phyloP scores from a whole-genome alignment of 2,888 invertebrate genomes.

The Plagodis dolabraria region DNA sequence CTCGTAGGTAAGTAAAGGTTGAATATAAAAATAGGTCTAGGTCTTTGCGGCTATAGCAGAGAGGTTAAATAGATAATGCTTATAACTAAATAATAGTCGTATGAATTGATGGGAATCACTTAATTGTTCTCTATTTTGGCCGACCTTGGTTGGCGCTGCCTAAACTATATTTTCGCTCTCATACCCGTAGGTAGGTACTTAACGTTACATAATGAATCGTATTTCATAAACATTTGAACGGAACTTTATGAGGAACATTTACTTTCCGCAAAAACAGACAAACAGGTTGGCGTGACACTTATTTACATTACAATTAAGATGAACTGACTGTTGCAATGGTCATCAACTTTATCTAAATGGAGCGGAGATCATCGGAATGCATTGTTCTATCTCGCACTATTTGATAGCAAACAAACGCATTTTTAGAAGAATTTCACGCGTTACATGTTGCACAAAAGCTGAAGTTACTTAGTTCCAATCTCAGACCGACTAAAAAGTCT shows the following conservation, averaged over 20 bases:
- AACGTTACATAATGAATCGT: conserved; percentile 10
- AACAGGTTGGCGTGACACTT: neutral
- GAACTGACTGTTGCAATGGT: conserved; percentile 22
- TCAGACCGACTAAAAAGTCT: no score
- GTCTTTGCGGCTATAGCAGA: conserved; percentile 8
- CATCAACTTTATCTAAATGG: conserved; percentile 33
- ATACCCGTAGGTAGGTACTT: conserved; percentile 3
- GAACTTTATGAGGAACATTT: no score
- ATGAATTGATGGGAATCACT: conserved; percentile 28
- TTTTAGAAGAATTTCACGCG: conserved; percentile 5
- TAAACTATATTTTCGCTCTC: conserved; percentile 24
- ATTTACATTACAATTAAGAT: conserved; percentile 17
- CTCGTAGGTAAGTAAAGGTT: no score
- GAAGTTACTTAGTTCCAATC: neutral
- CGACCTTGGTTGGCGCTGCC: conserved; percentile 27
- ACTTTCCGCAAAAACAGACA: no score
- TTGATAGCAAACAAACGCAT: conserved; percentile 16
- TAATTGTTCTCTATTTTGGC: conserved; percentile 32
- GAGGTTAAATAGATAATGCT: conserved; percentile 9
- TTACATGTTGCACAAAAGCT: neutral
- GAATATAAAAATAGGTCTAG: conserved; percentile 18
- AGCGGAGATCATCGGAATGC: conserved; percentile 31
- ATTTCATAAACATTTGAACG: no score
- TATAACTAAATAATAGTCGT: conserved; percentile 4
- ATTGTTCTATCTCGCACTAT: conserved; percentile 26